Evolutionary conservation across 2,113 vertebrate species (phyloP).

Genomic region (Salminus brasiliensis): DNA sequence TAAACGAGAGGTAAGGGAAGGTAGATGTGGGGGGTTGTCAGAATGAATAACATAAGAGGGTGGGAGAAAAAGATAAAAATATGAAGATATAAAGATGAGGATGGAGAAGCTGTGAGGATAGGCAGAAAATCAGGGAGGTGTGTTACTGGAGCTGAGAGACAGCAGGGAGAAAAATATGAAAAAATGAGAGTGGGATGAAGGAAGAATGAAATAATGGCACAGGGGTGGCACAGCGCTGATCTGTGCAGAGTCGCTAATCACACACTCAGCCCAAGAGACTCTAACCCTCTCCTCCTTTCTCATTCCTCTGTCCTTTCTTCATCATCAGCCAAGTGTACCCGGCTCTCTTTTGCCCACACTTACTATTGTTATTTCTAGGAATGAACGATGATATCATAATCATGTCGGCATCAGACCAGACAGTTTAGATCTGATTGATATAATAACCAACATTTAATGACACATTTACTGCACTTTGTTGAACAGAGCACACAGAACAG

Average conservation of each 20-base stretch:
- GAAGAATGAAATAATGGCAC: neutral
- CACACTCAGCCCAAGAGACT: slow-evolving; percentile 30
- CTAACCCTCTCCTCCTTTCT: neutral
- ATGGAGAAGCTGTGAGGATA: neutral
- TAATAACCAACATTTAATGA: no score
- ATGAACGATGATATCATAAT: no score
- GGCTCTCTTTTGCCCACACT: neutral
- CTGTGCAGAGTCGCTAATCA: slow-evolving; percentile 18
- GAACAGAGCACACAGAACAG: no score
- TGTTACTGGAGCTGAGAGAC: neutral
- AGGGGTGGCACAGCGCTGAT: neutral
- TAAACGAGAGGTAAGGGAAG: neutral
- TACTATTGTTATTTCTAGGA: no score
- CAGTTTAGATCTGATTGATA: no score
- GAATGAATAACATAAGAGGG: neutral
- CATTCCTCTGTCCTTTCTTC: neutral
- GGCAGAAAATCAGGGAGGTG: no score
- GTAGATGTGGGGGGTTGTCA: neutral
- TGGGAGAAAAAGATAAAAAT: neutral
- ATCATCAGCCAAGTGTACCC: neutral
- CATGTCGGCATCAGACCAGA: no score
- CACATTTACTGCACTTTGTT: no score
- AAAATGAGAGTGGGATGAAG: neutral
- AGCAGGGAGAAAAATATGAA: neutral
- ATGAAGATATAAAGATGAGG: neutral